Conservation (phyloP, 64 coral and sea anemone species). For the Montipora capricornis region DNA sequence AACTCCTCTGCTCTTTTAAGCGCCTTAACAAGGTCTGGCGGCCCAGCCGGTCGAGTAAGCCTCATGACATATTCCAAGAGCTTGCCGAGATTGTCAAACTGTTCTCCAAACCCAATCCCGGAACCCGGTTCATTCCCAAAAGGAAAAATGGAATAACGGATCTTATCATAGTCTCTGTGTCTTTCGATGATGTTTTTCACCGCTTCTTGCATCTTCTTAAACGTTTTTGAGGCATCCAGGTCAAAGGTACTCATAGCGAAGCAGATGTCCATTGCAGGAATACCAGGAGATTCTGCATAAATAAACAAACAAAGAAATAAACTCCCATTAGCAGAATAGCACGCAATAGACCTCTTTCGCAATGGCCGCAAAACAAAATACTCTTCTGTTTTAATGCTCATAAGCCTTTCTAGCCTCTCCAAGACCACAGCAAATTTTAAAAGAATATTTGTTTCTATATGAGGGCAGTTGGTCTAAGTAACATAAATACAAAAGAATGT, state of each 20-base stretch:
- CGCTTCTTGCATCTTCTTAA: conserved; percentile 74
- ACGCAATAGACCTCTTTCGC: too few species aligned
- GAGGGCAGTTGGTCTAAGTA: too few species aligned
- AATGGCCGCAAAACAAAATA: too few species aligned
- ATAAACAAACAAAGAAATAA: not conserved
- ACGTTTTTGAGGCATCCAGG: conserved; percentile 61
- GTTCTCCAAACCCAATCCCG: conserved; percentile 55
- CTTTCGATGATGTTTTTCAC: conserved; percentile 80
- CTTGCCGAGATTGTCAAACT: conserved; percentile 24
- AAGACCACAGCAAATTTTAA: too few species aligned
- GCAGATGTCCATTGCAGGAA: conserved; percentile 80
- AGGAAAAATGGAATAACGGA: conserved; percentile 78
- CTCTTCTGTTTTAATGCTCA: too few species aligned
- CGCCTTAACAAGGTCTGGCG: conserved; percentile 61
- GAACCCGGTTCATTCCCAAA: conserved; percentile 68
- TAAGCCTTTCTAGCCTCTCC: too few species aligned
- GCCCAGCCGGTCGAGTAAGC: conserved; percentile 43
- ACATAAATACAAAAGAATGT: too few species aligned
- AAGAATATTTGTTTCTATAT: too few species aligned
- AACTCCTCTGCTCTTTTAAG: conserved; percentile 51
- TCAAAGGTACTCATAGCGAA: conserved; percentile 75
- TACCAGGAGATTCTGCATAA: conserved; percentile 58
- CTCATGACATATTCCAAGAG: conserved; percentile 44
- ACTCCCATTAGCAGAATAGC: too few species aligned
- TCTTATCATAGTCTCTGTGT: conserved; percentile 67